Base-by-base conservation (phyloP, 1,140 invertebrate species). In the Leucophenga varia region DNA sequence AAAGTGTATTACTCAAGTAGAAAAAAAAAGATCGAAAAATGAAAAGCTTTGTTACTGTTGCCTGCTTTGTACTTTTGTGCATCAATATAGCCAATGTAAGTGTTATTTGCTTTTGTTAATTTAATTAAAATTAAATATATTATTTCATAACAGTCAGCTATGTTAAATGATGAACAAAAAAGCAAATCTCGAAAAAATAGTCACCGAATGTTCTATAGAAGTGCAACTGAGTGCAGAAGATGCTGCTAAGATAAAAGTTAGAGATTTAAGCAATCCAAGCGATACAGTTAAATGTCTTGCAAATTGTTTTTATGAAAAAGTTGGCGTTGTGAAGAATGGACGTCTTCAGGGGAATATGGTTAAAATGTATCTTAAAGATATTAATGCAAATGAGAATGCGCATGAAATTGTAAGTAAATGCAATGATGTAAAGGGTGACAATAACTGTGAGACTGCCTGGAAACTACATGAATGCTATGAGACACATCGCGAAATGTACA, bases 241-340 rank as follows among this genome's bases (percentile, higher is more conserved):
- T 34, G 19, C 22, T 7, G 51, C 54, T 43, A 64, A 57, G 52
- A 42, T 67, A 14, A 64, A 64, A 48, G 56, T 50, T 54, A 64
- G 51, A 54, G 56, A 67, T 34, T 64, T 64, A 30, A 57, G 45
- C 22, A 41, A 57, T 7, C 64, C 64, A 43, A 67, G 38, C n/a
- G 64, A 68, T 46, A 64, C 64, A 31, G 57, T 67, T 19, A 68
- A 68, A 36, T 67, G 63, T 47, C 68, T 67, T 38, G 59, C 57
- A 53, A 67, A 67, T 52, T 67, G 63, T 38, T 68, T 67, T 54
- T 68, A 60, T 36, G 63, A 67, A 35, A 64, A 68, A 46, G 34
- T 52, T 1, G 63, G 63, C 42, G 64, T 54, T 10, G 17, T 67
- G 4, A 67, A 67, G 64, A n/a, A n/a, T n/a, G n/a, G n/a, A n/a